phyloP scores from a whole-genome alignment of 2,797 vertebrate species.

The Sebastolobus alascanus region DNA sequence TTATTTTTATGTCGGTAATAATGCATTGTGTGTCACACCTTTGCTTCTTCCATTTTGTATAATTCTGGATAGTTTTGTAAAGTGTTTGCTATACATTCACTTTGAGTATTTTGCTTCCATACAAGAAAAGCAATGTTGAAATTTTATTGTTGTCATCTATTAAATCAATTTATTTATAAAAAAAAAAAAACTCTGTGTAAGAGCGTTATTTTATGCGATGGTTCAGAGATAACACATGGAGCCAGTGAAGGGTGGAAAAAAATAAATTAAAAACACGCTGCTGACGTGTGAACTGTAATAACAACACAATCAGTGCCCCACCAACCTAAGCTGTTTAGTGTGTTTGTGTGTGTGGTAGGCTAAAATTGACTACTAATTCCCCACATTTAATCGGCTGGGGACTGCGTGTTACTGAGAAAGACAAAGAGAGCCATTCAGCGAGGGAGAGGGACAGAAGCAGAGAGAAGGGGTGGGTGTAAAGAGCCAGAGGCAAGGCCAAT shows the following conservation, averaged over 20 bases:
- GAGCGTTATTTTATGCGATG: conserved; percentile 51
- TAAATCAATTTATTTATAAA: conserved; percentile 87
- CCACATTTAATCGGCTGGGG: conserved; percentile 88
- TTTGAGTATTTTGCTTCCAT: conserved; percentile 82
- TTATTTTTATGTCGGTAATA: conserved; percentile 78
- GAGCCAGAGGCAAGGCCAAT: conserved; percentile 79
- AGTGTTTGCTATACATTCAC: conserved; percentile 81
- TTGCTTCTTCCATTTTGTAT: conserved; percentile 82
- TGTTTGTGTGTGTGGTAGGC: conserved; percentile 83
- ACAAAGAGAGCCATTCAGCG: conserved; percentile 81
- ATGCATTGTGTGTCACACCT: conserved; percentile 73
- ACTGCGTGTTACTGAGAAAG: conserved; percentile 79
- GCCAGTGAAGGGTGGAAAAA: conserved; percentile 43
- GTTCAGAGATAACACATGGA: conserved; percentile 16
- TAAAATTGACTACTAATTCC: conserved; percentile 90
- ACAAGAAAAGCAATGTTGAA: conserved; percentile 82
- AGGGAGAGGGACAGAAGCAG: conserved; percentile 63
- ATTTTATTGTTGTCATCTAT: conserved; percentile 84
- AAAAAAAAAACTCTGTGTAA: conserved; percentile 50
- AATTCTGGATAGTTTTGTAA: conserved; percentile 84
- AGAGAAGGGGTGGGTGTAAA: conserved; percentile 76
- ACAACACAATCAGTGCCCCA: conserved; percentile 79
- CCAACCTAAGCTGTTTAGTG: conserved; percentile 82
- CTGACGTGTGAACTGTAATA: conserved; percentile 81
- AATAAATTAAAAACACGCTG: conserved; percentile 63